Conservation (phyloP, 1,140 invertebrate species). For the Sycophila sp. region DNA sequence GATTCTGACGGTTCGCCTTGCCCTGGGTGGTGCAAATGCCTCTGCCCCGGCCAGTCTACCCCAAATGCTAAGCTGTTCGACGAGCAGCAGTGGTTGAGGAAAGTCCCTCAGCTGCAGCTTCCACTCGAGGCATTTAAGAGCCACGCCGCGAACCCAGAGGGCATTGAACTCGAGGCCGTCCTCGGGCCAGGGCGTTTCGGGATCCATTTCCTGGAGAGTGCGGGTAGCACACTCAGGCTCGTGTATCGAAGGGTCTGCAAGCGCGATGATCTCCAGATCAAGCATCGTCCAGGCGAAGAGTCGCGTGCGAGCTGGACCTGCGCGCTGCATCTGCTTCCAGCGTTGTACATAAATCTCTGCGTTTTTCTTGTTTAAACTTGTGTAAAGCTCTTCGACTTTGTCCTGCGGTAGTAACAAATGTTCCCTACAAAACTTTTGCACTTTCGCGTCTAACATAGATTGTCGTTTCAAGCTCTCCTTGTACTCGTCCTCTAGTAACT, state of each 20-base stretch:
- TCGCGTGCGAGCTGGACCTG: constrained; percentile 77
- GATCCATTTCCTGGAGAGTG: constrained; percentile 83
- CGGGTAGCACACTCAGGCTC: constrained; percentile 81
- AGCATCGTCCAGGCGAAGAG: constrained; percentile 85
- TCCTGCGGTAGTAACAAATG: constrained; percentile 84
- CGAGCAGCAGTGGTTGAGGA: constrained; percentile 88
- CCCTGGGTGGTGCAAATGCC: constrained; percentile 81
- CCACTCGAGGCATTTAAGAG: constrained; percentile 84
- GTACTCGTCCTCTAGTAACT: constrained; percentile 95
- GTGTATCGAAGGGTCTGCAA: constrained; percentile 88
- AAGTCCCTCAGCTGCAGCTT: constrained; percentile 94
- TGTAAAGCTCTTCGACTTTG: constrained; percentile 91
- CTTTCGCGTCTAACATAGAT: constrained; percentile 89
- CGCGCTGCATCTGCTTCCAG: constrained; percentile 82
- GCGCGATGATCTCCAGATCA: constrained; percentile 81
- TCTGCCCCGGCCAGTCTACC: constrained; percentile 92
- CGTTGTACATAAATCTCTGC: constrained; percentile 95
- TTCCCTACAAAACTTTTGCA: constrained; percentile 81
- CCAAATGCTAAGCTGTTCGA: constrained; percentile 86
- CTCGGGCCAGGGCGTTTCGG: constrained; percentile 88
- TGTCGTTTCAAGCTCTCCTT: constrained; percentile 93
- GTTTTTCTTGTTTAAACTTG: constrained; percentile 86
- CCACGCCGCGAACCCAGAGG: constrained; percentile 90
- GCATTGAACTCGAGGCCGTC: constrained; percentile 91
- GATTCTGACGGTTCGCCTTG: constrained; percentile 76